These are phyloP conservation scores for Branchellion lobata DNA, from an alignment of 2,888 invertebrate genomes.

Conservation along the genomic window DNA sequence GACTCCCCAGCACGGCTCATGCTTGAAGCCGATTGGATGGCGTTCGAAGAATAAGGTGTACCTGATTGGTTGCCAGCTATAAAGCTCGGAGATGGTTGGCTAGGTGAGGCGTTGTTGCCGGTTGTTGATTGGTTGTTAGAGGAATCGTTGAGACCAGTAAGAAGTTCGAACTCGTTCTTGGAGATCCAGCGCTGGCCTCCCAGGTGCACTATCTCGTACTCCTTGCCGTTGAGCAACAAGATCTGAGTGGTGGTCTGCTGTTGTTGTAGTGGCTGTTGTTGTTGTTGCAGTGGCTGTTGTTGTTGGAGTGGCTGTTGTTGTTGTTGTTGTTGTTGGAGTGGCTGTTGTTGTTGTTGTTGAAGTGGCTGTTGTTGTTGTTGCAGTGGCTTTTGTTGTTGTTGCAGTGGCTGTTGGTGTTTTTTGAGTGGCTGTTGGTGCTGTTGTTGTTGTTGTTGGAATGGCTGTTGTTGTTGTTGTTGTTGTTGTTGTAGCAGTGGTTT, in stretches of 20 bases:
- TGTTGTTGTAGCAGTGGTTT: no score
- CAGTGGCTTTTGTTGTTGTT: no score
- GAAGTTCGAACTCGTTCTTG: constrained; percentile 51
- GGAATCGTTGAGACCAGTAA: constrained; percentile 44
- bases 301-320: neutral
- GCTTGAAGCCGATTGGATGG: neutral
- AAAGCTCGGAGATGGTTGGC: neutral
- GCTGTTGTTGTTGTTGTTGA: no score
- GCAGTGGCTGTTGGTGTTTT: no score
- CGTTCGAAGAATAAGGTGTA: neutral
- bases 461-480: no score
- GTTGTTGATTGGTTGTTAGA: constrained; percentile 1
- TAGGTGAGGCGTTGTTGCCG: neutral
- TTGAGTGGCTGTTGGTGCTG: no score
- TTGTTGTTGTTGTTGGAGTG: neutral
- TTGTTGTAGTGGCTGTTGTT: neutral
- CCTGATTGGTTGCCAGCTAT: no score
- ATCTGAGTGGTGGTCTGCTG: constrained; percentile 47
- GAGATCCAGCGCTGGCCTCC: constrained; percentile 53
- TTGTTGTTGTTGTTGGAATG: no score
- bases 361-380: no score
- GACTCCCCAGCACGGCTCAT: neutral
- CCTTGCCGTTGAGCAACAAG: constrained; percentile 53
- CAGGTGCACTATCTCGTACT: constrained; percentile 53
- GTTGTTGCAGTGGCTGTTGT: neutral